These are phyloP conservation scores for Zaprionus gabonicus DNA, from an alignment of 1,140 invertebrate genomes.

Conservation along the genomic window DNA sequence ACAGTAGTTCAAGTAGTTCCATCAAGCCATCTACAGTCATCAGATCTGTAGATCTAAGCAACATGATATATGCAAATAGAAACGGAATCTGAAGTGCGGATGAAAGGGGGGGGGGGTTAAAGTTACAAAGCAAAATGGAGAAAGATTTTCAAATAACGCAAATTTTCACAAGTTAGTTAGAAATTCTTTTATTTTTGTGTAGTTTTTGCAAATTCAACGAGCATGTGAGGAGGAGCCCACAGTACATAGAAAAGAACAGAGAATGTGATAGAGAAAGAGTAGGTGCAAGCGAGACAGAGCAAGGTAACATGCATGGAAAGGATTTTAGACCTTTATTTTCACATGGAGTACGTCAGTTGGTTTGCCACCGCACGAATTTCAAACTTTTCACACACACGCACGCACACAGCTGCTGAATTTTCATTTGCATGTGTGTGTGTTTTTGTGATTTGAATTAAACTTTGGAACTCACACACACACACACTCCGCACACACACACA, in stretches of 20 bases:
- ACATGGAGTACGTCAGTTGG: slow-evolving; percentile 66
- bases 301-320: slow-evolving; percentile 46
- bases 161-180: slow-evolving; percentile 71
- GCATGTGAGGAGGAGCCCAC: not conserved
- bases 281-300: not conserved
- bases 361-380: slow-evolving; percentile 80
- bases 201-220: slow-evolving; percentile 58
- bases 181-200: slow-evolving; percentile 58
- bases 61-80: slow-evolving; percentile 20
- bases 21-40: not conserved
- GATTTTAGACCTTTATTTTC: slow-evolving; percentile 79
- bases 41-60: slow-evolving; percentile 1
- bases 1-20: not conserved
- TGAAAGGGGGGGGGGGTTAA: not conserved
- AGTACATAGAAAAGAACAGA: slow-evolving; percentile 10
- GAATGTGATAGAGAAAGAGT: not conserved
- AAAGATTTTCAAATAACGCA: slow-evolving; percentile 65
- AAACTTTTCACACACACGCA: slow-evolving; percentile 69
- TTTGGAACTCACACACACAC: slow-evolving; percentile 64
- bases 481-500: slow-evolving; percentile 33
- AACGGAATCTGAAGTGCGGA: slow-evolving; percentile 7
- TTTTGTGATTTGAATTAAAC: slow-evolving; percentile 82
- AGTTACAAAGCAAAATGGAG: slow-evolving; percentile 22
- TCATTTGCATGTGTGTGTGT: slow-evolving; percentile 65
- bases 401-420: slow-evolving; percentile 48